Conservation (phyloP, 2,888 invertebrate species). For the Apodemia mormo region DNA sequence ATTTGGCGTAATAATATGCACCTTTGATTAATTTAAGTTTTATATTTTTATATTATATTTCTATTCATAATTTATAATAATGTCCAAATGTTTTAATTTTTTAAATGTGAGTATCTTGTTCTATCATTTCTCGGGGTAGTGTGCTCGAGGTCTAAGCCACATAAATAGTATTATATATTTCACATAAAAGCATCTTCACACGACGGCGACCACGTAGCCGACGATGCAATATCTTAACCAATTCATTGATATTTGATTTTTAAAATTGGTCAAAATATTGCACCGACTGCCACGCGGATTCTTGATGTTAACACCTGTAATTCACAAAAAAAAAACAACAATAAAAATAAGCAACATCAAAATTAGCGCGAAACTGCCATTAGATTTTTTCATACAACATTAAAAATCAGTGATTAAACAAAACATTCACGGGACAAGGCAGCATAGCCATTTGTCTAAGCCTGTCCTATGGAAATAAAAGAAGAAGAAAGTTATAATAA, state of each 20-base stretch:
- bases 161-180: slow-evolving; percentile 20
- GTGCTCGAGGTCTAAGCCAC: not conserved
- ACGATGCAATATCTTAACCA: slow-evolving; percentile 83
- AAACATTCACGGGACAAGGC: too few relatives aligned
- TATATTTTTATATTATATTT: too few relatives aligned
- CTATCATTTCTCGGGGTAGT: not conserved
- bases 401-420: not conserved
- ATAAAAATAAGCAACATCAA: slow-evolving; percentile 14
- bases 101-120: too few relatives aligned
- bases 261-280: slow-evolving; percentile 81
- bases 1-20: too few relatives aligned
- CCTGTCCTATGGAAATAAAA: too few relatives aligned
- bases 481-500: too few relatives aligned
- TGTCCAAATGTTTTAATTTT: too few relatives aligned
- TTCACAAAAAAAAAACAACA: slow-evolving; percentile 13
- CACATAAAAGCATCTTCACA: slow-evolving; percentile 38
- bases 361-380: slow-evolving; percentile 5
- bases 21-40: too few relatives aligned
- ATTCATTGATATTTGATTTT: slow-evolving; percentile 59
- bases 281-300: slow-evolving; percentile 72
- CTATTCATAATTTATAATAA: too few relatives aligned
- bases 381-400: not conserved
- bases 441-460: too few relatives aligned
- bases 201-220: slow-evolving; percentile 64
- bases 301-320: slow-evolving; percentile 31